Evolutionary conservation across 30 jellyfish, hydroid and myxozoan species (phyloP).

Genomic region (Pelagia noctiluca): DNA sequence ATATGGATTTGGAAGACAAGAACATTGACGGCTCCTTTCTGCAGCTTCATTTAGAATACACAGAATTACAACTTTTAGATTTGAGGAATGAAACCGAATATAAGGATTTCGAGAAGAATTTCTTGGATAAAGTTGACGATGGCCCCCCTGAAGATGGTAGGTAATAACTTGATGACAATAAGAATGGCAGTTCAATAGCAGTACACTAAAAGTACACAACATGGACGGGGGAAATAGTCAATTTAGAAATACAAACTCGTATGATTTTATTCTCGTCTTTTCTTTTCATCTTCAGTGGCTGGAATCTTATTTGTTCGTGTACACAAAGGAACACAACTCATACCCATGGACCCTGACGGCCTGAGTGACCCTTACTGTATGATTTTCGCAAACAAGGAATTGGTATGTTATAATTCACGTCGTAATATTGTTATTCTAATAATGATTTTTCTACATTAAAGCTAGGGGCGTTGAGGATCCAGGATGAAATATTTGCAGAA

Average conservation of each 20-base stretch:
- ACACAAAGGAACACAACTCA: slow-evolving; percentile 84
- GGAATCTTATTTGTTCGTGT: slow-evolving; percentile 97
- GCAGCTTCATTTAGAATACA: slow-evolving; percentile 82
- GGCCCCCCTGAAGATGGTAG: slow-evolving; percentile 88
- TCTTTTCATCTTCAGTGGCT: slow-evolving; percentile 65
- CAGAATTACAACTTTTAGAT: slow-evolving; percentile 85
- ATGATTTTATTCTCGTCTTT: not conserved
- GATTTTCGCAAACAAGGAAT: slow-evolving; percentile 91
- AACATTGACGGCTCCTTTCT: slow-evolving; percentile 84
- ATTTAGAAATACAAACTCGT: no score
- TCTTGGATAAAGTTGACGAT: slow-evolving; percentile 53
- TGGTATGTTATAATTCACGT: no score
- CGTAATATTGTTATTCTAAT: no score
- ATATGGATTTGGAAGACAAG: slow-evolving; percentile 79
- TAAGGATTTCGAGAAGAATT: slow-evolving; percentile 73
- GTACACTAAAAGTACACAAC: no score
- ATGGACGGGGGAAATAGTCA: no score
- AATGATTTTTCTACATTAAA: no score
- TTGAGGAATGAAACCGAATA: slow-evolving; percentile 72
- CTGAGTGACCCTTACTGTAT: slow-evolving; percentile 96
- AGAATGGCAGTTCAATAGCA: no score
- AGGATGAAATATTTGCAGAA: no score
- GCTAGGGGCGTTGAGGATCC: no score
- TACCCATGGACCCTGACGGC: slow-evolving; percentile 99
- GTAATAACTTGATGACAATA: not conserved